These are phyloP conservation scores for Leucoma salicis DNA, from an alignment of 2,888 invertebrate genomes.

Conservation along the genomic window DNA sequence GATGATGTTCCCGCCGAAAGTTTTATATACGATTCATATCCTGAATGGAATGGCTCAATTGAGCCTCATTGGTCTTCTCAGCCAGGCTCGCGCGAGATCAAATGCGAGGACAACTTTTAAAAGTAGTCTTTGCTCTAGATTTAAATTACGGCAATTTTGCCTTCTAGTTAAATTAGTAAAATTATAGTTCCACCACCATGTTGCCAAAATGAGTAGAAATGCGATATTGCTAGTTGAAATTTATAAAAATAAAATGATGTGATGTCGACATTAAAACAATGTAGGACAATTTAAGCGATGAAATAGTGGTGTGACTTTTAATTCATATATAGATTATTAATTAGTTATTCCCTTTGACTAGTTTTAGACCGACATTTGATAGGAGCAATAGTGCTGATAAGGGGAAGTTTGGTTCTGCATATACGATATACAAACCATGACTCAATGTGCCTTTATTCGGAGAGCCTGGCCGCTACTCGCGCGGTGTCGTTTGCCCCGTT, in stretches of 20 bases:
- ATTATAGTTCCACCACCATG: conserved; percentile 77
- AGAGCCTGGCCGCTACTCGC: conserved; percentile 66
- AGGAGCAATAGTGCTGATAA: conserved; percentile 51
- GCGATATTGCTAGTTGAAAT: conserved; percentile 10
- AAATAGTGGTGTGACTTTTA: conserved; percentile 75
- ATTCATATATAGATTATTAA: conserved; percentile 58
- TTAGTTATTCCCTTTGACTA: conserved; percentile 66
- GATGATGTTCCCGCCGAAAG: conserved; percentile 62
- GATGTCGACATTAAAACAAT: conserved; percentile 69
- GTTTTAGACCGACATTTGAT: conserved; percentile 66
- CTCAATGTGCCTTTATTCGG: conserved; percentile 80
- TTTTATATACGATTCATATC: conserved; percentile 65
- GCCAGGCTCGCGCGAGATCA: conserved; percentile 65
- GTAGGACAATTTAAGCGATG: conserved; percentile 61
- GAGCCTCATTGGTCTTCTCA: conserved; percentile 69
- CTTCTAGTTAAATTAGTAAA: conserved; percentile 73
- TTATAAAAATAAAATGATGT: conserved; percentile 36
- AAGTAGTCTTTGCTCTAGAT: conserved; percentile 51
- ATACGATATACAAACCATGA: conserved; percentile 69
- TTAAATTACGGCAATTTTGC: conserved; percentile 62
- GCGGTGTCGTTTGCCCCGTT: conserved; percentile 62
- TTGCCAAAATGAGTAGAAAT: conserved; percentile 77
- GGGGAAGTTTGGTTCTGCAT: conserved; percentile 63
- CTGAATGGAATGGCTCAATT: conserved; percentile 67
- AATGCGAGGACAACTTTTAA: conserved; percentile 75